phyloP scores from a whole-genome alignment of 2,888 invertebrate genomes.

The Venusia cambrica region DNA sequence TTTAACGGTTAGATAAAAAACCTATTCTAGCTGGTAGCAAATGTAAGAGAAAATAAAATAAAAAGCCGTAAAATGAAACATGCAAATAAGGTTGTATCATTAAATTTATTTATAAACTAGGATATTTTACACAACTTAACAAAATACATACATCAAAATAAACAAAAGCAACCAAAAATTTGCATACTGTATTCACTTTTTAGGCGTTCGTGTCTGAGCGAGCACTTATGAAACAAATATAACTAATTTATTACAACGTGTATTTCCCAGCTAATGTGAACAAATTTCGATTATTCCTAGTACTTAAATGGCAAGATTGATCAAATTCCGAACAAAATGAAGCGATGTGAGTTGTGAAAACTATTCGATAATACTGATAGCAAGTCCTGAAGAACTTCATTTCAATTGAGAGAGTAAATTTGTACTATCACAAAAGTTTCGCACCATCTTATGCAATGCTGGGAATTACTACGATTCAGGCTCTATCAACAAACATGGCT shows the following conservation, averaged over 20 bases:
- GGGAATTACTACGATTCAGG: no score
- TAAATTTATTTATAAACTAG: slow-evolving; percentile 78
- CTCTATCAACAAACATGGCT: no score
- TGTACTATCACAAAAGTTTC: slow-evolving; percentile 68
- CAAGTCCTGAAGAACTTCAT: slow-evolving; percentile 44
- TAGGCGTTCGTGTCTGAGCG: slow-evolving; percentile 45
- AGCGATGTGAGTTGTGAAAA: slow-evolving; percentile 27
- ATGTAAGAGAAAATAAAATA: slow-evolving; percentile 42
- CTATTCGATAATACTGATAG: slow-evolving; percentile 59
- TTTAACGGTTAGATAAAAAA: no score
- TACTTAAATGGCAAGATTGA: slow-evolving; percentile 28
- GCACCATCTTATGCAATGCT: slow-evolving; percentile 23
- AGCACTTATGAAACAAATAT: slow-evolving; percentile 26
- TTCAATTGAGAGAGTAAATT: slow-evolving; percentile 38
- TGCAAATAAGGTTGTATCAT: slow-evolving; percentile 64
- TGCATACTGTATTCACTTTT: slow-evolving; percentile 58
- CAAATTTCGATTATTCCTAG: background rate
- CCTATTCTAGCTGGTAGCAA: no score
- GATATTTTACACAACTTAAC: slow-evolving; percentile 80
- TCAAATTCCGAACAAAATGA: slow-evolving; percentile 34
- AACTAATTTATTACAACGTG: slow-evolving; percentile 20
- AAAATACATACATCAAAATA: slow-evolving; percentile 79
- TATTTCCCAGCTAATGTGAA: slow-evolving; percentile 11
- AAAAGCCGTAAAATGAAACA: slow-evolving; percentile 61
- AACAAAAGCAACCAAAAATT: slow-evolving; percentile 74